Conservation (phyloP, 2,797 vertebrate genomes). For the Protosalanx chinensis region DNA sequence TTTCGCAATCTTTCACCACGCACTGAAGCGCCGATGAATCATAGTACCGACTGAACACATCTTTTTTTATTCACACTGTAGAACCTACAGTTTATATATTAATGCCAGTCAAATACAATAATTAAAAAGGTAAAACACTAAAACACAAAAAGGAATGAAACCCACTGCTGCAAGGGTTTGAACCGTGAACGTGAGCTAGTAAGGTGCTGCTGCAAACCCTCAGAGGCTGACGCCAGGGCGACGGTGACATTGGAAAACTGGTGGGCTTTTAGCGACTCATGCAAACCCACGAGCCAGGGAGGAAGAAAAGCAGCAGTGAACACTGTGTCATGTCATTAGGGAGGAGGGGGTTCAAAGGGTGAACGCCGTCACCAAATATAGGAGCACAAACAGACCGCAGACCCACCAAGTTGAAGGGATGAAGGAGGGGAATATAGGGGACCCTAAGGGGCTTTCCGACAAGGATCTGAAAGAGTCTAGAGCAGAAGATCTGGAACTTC, state of each 20-base stretch:
- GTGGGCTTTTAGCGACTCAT: neutral
- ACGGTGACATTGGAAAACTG: neutral
- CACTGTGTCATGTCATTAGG: conserved; percentile 18
- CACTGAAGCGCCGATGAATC: too few species aligned
- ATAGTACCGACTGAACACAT: too few species aligned
- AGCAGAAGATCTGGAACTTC: conserved; percentile 22
- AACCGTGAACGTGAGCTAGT: too few species aligned
- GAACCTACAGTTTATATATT: too few species aligned
- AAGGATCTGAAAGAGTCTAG: neutral
- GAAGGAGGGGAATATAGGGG: neutral
- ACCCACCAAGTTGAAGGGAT: conserved; percentile 18
- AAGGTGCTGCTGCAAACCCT: neutral
- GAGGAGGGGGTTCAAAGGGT: conserved; percentile 1
- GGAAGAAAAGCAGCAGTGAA: conserved; percentile 2
- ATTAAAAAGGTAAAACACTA: too few species aligned
- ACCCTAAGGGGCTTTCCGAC: conserved; percentile 22
- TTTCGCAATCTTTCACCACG: too few species aligned
- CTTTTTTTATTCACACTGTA: too few species aligned
- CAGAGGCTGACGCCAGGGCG: neutral
- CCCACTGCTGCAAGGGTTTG: too few species aligned
- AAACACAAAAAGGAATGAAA: too few species aligned
- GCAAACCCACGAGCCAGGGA: neutral
- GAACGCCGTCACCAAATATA: conserved; percentile 25
- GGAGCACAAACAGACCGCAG: conserved; percentile 12
- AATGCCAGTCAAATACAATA: too few species aligned